Evolutionary conservation across 2,797 vertebrate genomes (phyloP).

Genomic region (Rousettus madagascariensis): DNA sequence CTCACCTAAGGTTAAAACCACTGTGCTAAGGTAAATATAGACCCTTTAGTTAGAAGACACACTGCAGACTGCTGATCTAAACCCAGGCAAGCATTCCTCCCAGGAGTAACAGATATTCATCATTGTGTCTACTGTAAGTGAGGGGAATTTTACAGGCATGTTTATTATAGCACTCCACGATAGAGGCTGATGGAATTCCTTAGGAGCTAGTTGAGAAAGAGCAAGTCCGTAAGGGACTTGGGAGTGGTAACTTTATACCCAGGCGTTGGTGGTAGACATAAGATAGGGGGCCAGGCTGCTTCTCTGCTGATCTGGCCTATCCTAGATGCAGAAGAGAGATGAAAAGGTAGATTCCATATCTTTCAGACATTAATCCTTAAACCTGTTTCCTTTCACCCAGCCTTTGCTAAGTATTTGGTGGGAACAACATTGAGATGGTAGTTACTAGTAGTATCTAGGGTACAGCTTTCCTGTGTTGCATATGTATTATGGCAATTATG

Average conservation of each 20-base stretch:
- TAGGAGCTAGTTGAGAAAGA: background rate
- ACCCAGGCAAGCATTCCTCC: background rate
- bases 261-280: background rate
- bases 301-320: background rate
- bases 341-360: background rate
- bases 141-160: background rate
- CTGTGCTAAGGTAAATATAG: background rate
- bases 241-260: background rate
- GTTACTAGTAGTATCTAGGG: background rate
- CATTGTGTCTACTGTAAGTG: too few relatives aligned
- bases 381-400: background rate
- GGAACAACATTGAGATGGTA: background rate
- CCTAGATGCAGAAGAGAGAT: background rate
- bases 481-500: background rate
- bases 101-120: background rate
- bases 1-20: background rate
- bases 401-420: background rate
- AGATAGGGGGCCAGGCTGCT: background rate
- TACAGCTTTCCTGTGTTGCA: background rate
- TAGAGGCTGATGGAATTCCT: background rate
- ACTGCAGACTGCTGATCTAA: background rate
- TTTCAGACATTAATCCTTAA: background rate
- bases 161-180: background rate
- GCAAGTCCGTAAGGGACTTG: background rate
- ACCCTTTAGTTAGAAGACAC: background rate